Conservation (phyloP, 2,888 invertebrate genomes). For the Orthosia gothica region DNA sequence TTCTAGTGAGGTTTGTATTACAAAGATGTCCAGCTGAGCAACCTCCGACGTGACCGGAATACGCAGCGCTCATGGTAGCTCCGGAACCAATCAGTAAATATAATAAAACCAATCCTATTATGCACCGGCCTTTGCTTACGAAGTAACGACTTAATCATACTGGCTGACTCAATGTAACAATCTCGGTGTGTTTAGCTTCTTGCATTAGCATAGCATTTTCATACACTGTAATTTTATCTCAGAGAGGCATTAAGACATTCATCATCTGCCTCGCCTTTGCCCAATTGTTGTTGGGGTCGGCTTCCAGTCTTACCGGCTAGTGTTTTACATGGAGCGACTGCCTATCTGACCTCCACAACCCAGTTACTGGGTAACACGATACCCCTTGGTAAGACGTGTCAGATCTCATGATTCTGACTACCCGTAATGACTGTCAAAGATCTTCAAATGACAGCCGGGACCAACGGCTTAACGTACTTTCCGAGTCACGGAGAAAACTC, state of each 20-base stretch:
- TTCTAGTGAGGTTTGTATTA: slow-evolving; percentile 77
- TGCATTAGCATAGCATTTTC: slow-evolving; percentile 44
- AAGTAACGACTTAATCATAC: slow-evolving; percentile 53
- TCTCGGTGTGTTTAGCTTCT: slow-evolving; percentile 44
- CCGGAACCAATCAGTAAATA: slow-evolving; percentile 67
- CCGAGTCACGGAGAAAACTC: no score
- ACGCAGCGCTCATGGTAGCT: slow-evolving; percentile 57
- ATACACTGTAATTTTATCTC: slow-evolving; percentile 27
- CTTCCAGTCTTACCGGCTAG: no score
- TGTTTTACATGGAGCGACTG: no score
- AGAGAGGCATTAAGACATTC: slow-evolving; percentile 14
- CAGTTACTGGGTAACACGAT: no score
- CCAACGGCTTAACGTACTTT: no score
- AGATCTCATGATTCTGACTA: no score
- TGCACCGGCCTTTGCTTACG: slow-evolving; percentile 37
- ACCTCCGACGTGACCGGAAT: slow-evolving; percentile 79
- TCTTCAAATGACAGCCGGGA: no score
- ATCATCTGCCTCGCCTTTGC: no score
- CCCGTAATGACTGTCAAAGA: no score
- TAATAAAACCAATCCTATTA: slow-evolving; percentile 61
- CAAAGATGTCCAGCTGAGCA: slow-evolving; percentile 82
- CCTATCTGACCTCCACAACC: no score
- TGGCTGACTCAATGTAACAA: slow-evolving; percentile 42
- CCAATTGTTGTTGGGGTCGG: no score
- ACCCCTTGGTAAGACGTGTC: no score